Base-by-base conservation (phyloP, 2,797 vertebrate genomes). In the Cottoperca gobio region DNA sequence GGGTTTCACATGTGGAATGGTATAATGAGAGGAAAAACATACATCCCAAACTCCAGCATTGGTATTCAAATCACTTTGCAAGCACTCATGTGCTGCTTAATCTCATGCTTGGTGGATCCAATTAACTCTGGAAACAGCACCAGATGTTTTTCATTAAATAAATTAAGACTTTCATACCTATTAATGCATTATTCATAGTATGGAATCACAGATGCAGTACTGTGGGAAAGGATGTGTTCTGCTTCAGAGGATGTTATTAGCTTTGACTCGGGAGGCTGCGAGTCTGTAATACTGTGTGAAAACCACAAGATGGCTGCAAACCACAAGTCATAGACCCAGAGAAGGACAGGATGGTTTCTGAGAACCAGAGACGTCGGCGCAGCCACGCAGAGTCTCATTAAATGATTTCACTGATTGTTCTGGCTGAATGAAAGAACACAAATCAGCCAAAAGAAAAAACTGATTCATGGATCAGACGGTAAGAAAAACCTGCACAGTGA, bases 271-370 rank as follows among this genome's bases (percentile, higher is more conserved):
- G 8, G 9, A 61, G 45, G 19, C 35, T 16, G 59, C 0, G 1
- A 35, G 37, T 1, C 5, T 84, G 85, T 37, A 90, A 70, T 73
- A 3, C 23, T 0, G 1, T 0, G 0, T 1, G 6, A 26, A 3
- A 2, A 24, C 89, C 92, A 92, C 88, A 58, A 83, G 92, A 76
- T 86, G 90, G 85, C 76, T 17, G 81, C 67, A 86, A 4, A 58
- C 2, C 4, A 42, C 65, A 62, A 35, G 50, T 64, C 11, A 31
- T 43, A 4, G 16, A 37, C 26, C 40, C 5, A 11, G 4, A 43
- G n/a, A 42, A 35, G 4, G 42, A 4, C 14, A 12, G 48, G 31
- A 19, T 1, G 19, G 1, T 1, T n/a, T 24, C 2, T 49, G 5
- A 2, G 45, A 8, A 19, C 1, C 7, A 10, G 23, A 48, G 21